phyloP scores from a whole-genome alignment of 2,797 vertebrate genomes.

The Lutjanus argentimaculatus region DNA sequence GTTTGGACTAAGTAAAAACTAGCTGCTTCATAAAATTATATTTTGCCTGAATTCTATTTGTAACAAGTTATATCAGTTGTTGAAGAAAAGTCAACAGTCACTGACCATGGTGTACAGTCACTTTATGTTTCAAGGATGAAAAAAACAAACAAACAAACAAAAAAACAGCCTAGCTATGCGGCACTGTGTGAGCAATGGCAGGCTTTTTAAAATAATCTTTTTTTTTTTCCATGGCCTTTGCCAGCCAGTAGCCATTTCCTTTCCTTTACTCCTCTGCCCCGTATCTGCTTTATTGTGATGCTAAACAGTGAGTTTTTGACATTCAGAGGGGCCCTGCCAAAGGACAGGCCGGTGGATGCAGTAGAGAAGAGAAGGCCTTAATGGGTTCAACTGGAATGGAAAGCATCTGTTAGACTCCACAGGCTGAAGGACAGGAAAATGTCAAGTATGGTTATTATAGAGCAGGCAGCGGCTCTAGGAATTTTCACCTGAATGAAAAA shows the following conservation, averaged over 20 bases:
- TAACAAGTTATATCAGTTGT: neutral
- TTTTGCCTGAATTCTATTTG: neutral
- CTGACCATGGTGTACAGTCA: constrained; percentile 3
- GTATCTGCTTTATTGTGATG: constrained; percentile 77
- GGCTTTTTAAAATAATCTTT: constrained; percentile 63
- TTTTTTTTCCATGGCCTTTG: constrained; percentile 66
- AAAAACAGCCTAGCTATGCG: constrained; percentile 2
- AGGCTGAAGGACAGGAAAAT: constrained; percentile 76
- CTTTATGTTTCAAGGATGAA: constrained; percentile 20
- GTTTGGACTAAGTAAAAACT: neutral
- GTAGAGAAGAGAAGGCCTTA: constrained; percentile 75
- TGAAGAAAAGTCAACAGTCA: constrained; percentile 1
- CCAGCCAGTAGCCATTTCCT: constrained; percentile 62
- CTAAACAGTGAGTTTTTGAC: constrained; percentile 77
- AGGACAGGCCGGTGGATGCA: constrained; percentile 74
- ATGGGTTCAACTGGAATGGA: constrained; percentile 83
- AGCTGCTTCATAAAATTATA: neutral
- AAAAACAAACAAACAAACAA: too few relatives aligned
- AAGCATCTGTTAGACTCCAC: constrained; percentile 79
- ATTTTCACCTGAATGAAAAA: constrained; percentile 76
- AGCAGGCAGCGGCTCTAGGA: constrained; percentile 61
- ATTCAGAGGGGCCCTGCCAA: constrained; percentile 75
- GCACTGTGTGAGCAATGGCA: constrained; percentile 26
- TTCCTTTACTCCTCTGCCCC: constrained; percentile 60
- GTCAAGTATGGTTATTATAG: constrained; percentile 80